These are phyloP conservation scores for Nansenia antarctica DNA, from an alignment of 2,113 vertebrate genomes.

Conservation along the genomic window DNA sequence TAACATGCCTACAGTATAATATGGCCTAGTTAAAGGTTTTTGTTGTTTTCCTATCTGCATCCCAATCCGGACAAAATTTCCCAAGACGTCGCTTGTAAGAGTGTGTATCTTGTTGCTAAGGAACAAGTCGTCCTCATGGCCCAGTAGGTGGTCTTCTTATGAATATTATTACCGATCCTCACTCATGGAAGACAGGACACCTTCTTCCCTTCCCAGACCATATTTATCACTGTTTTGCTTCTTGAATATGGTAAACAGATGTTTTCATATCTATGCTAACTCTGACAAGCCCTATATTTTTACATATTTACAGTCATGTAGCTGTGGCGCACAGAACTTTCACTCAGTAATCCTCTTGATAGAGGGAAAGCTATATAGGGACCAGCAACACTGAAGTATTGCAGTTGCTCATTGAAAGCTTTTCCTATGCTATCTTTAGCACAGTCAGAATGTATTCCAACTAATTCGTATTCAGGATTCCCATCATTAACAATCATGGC, in stretches of 20 bases:
- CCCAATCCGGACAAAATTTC: slow-evolving; percentile 71
- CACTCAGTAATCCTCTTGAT: slow-evolving; percentile 22
- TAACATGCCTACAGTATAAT: no score
- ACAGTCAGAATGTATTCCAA: background rate
- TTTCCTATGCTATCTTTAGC: no score
- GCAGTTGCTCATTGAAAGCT: background rate
- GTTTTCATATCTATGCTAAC: slow-evolving; percentile 24
- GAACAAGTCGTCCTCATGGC: slow-evolving; percentile 64
- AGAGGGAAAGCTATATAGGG: background rate
- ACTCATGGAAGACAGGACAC: slow-evolving; percentile 59
- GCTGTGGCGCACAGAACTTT: slow-evolving; percentile 12
- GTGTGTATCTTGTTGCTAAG: slow-evolving; percentile 75
- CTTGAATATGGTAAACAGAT: slow-evolving; percentile 22
- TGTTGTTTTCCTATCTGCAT: slow-evolving; percentile 61
- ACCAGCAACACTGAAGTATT: background rate
- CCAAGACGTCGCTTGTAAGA: slow-evolving; percentile 68
- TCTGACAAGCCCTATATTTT: slow-evolving; percentile 19
- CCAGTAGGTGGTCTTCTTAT: slow-evolving; percentile 71
- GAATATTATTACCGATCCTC: slow-evolving; percentile 73
- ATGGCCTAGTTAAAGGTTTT: slow-evolving; percentile 70
- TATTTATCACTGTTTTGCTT: slow-evolving; percentile 48
- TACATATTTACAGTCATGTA: slow-evolving; percentile 29
- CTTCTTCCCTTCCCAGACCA: slow-evolving; percentile 52
- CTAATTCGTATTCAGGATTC: background rate
- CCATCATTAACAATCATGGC: background rate